Evolutionary conservation across 1,140 invertebrate genomes (phyloP), one percentile per base, ranked within the genome.

Genomic region (Drosophila arizonae): DNA sequence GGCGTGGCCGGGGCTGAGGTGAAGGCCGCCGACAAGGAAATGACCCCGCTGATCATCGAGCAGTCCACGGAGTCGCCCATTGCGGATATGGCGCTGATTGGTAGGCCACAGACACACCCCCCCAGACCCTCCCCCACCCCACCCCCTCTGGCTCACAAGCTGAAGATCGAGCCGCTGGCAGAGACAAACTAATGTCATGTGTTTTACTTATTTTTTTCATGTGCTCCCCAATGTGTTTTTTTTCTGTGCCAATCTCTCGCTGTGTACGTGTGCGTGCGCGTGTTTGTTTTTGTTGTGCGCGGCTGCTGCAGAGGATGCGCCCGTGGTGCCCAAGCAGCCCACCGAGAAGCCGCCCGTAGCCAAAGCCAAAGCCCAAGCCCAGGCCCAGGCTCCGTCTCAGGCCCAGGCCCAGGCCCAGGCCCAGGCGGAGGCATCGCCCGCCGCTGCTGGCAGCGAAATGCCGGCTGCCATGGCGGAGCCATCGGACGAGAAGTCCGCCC

Each of bases 21-120:
- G n/a, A 64, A 72, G 41, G 9, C 54, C n/a, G 52, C 51, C 46
- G 13, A 28, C 45, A 56, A 61, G 50, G 71, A 63, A 66, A 8
- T 24, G 21, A 54, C 15, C 73, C 63, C 67, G 67, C 26, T 46
- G 41, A 50, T 54, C 11, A 60, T 79, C 50, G 90, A 91, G 62
- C 77, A 91, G 66, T 73, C 90, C 17, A 91, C 90, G 57, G 86
- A 87, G 45, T 90, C 90, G 11, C 90, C 90, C 52, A 85, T 91
- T 48, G 90, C 86, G 43, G 90, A 91, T 30, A 88, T 91, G 77
- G 90, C 90, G 45, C 65, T 91, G 54, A 77, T 91, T 70, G 90
- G 90, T 91, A 90, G 90, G 90, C 79, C 74, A 58, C 41, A 43
- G n/a, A 43, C n/a, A 54, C 33, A 3, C 0, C 28, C 28, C 28